Percentiles rank a stretch among this genome's conserved stretches.
Conservation (phyloP, 2,113 vertebrate genomes). For the Apus apus region DNA sequence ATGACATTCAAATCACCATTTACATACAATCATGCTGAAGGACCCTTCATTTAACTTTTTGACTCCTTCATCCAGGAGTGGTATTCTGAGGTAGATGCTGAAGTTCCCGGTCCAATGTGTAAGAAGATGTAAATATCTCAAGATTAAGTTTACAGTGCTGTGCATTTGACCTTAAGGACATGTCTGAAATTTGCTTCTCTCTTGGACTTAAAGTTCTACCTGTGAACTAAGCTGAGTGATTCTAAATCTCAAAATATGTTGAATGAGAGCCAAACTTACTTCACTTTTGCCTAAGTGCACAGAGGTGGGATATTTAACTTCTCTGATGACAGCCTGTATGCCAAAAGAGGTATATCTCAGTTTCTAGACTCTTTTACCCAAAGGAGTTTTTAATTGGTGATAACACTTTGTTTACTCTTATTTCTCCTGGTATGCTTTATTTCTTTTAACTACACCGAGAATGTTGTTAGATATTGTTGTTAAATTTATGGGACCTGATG, state of each 20-base stretch:
- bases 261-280: not conserved
- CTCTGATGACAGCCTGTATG: not conserved
- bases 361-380: not conserved
- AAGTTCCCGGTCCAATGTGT: not conserved
- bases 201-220: rapidly evolving
- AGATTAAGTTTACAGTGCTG: not conserved
- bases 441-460: not conserved
- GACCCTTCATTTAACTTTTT: not conserved
- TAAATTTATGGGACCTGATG: too few species aligned
- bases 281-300: not conserved
- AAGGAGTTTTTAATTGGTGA: not conserved
- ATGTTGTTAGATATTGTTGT: not conserved
- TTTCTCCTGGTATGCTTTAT: not conserved
- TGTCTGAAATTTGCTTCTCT: rapidly evolving
- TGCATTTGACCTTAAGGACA: not conserved
- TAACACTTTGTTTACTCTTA: not conserved
- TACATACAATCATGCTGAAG: not conserved
- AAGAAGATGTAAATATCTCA: not conserved
- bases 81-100: not conserved
- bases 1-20: not conserved
- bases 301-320: not conserved
- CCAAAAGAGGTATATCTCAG: not conserved
- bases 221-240: not conserved
- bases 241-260: not conserved
- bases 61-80: not conserved